These are phyloP conservation scores for Parauchenoglanis punctatus DNA, from an alignment of 2,797 vertebrate species.

Conservation along the genomic window DNA sequence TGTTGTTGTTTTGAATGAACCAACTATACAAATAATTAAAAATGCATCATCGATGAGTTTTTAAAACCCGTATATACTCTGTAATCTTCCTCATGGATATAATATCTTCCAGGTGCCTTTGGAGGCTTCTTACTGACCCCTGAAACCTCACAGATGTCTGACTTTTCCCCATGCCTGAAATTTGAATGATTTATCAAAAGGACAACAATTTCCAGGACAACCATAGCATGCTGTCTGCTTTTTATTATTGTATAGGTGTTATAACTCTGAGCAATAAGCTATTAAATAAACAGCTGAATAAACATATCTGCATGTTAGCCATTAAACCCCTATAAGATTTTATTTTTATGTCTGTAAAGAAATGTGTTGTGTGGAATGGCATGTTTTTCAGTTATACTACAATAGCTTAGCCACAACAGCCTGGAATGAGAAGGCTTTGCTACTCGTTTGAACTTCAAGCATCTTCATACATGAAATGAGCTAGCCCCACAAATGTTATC, in stretches of 20 bases:
- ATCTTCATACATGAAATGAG: background rate
- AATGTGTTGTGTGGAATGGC: background rate
- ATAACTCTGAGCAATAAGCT: background rate
- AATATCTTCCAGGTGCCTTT: slow-evolving; percentile 70
- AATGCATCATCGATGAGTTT: background rate
- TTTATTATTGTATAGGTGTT: background rate
- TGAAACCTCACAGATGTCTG: slow-evolving; percentile 37
- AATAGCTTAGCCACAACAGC: background rate
- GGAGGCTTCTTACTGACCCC: slow-evolving; percentile 34
- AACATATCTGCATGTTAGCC: too few relatives aligned
- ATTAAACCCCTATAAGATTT: background rate
- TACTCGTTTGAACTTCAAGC: background rate
- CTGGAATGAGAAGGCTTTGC: background rate
- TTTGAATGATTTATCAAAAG: slow-evolving; percentile 35
- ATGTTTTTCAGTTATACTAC: background rate
- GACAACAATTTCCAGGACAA: background rate
- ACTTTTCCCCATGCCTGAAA: slow-evolving; percentile 43
- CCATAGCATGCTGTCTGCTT: background rate
- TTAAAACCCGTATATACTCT: slow-evolving; percentile 58
- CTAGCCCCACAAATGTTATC: background rate
- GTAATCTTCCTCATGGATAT: slow-evolving; percentile 46
- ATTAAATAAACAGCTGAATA: background rate
- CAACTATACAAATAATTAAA: background rate
- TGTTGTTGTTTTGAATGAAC: background rate
- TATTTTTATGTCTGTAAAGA: background rate